Evolutionary conservation across 2,888 invertebrate species (phyloP).

Genomic region (Ceraclea dissimilis): DNA sequence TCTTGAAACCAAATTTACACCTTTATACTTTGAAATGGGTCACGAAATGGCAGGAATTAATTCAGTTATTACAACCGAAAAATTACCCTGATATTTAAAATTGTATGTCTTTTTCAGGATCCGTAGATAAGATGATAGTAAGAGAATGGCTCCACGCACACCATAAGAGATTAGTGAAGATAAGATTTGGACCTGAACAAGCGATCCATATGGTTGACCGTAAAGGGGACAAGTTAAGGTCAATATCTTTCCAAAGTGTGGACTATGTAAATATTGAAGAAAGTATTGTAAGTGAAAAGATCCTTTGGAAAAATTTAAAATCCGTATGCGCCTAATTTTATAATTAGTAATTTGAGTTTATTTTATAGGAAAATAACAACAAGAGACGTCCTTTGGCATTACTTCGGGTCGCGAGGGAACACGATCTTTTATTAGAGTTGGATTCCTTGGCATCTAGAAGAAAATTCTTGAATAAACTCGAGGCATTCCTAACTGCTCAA

Average conservation of each 20-base stretch:
- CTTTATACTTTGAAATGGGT: too few relatives aligned
- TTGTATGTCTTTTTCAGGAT: conserved; percentile 36
- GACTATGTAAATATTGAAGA: conserved; percentile 81
- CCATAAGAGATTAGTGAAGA: conserved; percentile 79
- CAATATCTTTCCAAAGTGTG: conserved; percentile 66
- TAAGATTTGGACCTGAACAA: conserved; percentile 84
- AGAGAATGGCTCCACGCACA: conserved; percentile 93
- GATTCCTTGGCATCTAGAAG: conserved; percentile 72
- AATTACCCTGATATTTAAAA: too few relatives aligned
- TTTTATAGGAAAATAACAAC: conserved; percentile 50
- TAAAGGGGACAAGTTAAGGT: conserved; percentile 84
- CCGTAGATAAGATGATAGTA: conserved; percentile 87
- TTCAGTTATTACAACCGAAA: too few relatives aligned
- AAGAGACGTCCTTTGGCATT: conserved; percentile 77
- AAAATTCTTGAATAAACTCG: conserved; percentile 82
- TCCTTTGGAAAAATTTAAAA: not conserved
- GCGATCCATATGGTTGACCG: conserved; percentile 81
- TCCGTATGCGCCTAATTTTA: not conserved
- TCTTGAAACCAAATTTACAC: too few relatives aligned
- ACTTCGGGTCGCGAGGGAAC: conserved; percentile 76
- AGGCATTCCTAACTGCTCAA: conserved; percentile 73
- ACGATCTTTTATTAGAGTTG: conserved; percentile 88
- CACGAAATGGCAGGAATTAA: too few relatives aligned
- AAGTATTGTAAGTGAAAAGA: conserved; percentile 57
- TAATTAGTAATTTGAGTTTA: not conserved